Evolutionary conservation across 2,888 invertebrate species (phyloP).

Genomic region (Aspidiotus rigidus): DNA sequence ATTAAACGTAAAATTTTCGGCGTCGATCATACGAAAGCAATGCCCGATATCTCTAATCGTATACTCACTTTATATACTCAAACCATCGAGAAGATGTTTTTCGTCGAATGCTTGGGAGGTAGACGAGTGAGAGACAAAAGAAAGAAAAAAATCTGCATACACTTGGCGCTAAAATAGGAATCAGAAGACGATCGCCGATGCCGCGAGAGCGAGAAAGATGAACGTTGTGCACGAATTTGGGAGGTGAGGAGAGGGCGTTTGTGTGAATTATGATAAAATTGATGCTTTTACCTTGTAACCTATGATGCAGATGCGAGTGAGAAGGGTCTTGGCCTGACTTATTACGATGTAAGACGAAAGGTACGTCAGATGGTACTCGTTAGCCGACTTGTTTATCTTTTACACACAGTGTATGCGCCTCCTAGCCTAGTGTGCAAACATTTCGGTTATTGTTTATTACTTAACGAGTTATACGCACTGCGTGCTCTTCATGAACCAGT

Average conservation of each 20-base stretch:
- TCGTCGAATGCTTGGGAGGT: conserved; percentile 22
- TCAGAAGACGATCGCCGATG: not conserved
- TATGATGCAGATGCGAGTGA: conserved; percentile 19
- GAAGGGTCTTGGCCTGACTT: conserved; percentile 27
- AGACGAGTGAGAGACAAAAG: conserved; percentile 6
- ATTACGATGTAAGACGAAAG: not conserved
- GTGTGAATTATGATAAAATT: conserved; percentile 32
- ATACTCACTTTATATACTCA: conserved; percentile 19
- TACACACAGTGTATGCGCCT: not conserved
- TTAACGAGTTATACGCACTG: not conserved
- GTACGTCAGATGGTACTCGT: no score
- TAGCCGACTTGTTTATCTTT: no score
- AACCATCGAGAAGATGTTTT: conserved; percentile 18
- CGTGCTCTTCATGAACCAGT: not conserved
- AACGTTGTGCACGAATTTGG: conserved; percentile 7
- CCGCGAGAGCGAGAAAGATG: conserved; percentile 23
- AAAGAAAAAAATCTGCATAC: not conserved
- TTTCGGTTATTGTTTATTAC: not conserved
- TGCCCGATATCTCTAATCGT: conserved; percentile 19
- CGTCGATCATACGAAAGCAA: conserved; percentile 9
- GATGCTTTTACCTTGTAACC: conserved; percentile 31
- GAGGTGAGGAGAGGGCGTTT: conserved; percentile 19
- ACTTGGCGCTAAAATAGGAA: not conserved
- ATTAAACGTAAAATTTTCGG: conserved; percentile 1
- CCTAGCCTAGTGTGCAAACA: conserved; percentile 1